These are phyloP conservation scores for Brachyhypopomus occidentalis DNA, from an alignment of 2,113 vertebrate species.

Conservation along the genomic window DNA sequence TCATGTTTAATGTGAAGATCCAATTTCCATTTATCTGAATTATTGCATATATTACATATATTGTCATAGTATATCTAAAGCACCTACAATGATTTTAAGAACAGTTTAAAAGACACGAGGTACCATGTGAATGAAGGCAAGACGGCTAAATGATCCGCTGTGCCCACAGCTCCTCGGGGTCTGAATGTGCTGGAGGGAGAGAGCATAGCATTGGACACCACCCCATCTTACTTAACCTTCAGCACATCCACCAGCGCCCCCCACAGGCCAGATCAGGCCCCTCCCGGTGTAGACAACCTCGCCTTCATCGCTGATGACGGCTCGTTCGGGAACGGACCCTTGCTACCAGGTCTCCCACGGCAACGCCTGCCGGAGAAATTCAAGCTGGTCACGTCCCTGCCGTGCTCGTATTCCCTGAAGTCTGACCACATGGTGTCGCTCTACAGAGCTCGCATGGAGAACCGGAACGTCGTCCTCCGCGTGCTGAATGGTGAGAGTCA, in stretches of 20 bases:
- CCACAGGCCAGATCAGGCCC: conserved; percentile 19
- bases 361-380: conserved; percentile 76
- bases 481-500: conserved; percentile 72
- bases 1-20: no score
- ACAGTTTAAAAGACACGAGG: neutral
- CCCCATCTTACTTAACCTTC: conserved; percentile 72
- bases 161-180: conserved; percentile 68
- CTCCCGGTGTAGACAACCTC: conserved; percentile 37
- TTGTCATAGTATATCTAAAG: no score
- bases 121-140: neutral
- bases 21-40: no score
- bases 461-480: conserved; percentile 75
- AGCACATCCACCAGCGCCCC: conserved; percentile 41
- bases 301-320: conserved; percentile 23
- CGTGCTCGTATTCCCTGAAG: conserved; percentile 64
- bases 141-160: neutral
- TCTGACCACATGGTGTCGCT: conserved; percentile 66
- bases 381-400: conserved; percentile 69
- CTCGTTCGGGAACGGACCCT: conserved; percentile 38
- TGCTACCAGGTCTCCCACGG: conserved; percentile 66
- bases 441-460: conserved; percentile 75
- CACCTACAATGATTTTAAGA: no score
- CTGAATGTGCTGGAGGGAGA: conserved; percentile 76
- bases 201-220: conserved; percentile 68
- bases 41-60: no score